Evolutionary conservation across 2,113 vertebrate genomes (phyloP).

Genomic region (Alectura lathami): DNA sequence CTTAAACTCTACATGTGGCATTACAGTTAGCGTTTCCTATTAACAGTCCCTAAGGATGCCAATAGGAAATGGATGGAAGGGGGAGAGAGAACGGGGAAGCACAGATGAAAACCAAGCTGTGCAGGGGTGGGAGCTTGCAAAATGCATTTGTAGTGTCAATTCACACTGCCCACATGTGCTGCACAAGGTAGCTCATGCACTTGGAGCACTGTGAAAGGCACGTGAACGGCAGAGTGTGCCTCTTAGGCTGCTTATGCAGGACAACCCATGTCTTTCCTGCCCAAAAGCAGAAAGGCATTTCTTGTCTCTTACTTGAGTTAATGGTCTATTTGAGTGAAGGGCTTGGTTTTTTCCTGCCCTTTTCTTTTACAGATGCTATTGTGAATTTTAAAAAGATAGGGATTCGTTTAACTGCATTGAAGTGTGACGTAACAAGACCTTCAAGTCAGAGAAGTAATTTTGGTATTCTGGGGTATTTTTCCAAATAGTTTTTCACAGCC

Average conservation of each 20-base stretch:
- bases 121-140: background rate
- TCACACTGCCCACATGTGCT: background rate
- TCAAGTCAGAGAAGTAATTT: background rate
- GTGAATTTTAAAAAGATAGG: background rate
- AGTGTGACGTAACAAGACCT: conserved; percentile 15
- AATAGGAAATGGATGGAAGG: background rate
- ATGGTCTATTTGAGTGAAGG: background rate
- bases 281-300: conserved; percentile 35
- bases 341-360: conserved; percentile 3
- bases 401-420: conserved; percentile 1
- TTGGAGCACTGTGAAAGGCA: background rate
- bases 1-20: too few relatives aligned
- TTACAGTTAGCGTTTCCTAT: background rate
- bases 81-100: background rate
- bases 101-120: background rate
- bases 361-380: conserved; percentile 19
- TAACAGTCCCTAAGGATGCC: background rate
- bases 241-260: background rate
- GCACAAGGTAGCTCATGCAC: background rate
- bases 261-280: background rate
- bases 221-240: background rate
- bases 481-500: background rate
- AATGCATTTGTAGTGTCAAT: background rate
- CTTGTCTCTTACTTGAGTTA: background rate
- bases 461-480: background rate